Conservation (phyloP, 2,113 vertebrate genomes). For the Brachypteracias leptosomus region DNA sequence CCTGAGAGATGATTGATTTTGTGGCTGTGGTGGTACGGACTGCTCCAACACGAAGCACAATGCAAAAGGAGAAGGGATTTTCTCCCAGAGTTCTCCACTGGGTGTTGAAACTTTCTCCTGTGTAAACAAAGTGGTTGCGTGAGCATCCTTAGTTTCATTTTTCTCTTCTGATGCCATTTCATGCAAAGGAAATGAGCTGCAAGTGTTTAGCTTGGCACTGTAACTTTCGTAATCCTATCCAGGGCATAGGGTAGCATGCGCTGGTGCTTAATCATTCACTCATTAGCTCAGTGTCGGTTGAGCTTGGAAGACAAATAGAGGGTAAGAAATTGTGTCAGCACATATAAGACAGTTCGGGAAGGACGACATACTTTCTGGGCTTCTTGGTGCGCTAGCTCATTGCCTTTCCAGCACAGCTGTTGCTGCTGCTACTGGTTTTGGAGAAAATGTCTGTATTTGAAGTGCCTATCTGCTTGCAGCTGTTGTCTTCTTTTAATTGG, state of each 20-base stretch:
- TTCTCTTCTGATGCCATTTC: background rate
- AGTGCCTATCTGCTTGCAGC: background rate
- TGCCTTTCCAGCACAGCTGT: constrained; percentile 12
- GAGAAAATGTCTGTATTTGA: background rate
- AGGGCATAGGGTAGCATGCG: constrained; percentile 53
- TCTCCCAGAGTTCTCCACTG: rapidly evolving
- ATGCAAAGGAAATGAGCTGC: constrained; percentile 40
- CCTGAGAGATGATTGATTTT: background rate
- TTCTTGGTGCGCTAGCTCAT: background rate
- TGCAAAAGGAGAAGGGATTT: background rate
- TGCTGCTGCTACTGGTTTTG: background rate
- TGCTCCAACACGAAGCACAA: rapidly evolving
- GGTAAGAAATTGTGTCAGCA: constrained; percentile 54
- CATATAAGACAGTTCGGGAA: background rate
- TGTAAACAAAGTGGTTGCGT: background rate
- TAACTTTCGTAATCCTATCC: constrained; percentile 60
- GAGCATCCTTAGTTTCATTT: background rate
- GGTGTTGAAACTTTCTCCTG: background rate
- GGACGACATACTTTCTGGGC: background rate
- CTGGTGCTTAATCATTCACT: constrained; percentile 57
- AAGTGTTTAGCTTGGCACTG: constrained; percentile 37
- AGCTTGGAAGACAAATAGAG: constrained; percentile 55
- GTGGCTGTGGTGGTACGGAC: background rate
- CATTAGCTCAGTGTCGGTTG: constrained; percentile 23
- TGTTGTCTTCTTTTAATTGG: background rate